Evolutionary conservation across 2,888 invertebrate species (phyloP), one percentile per base, ranked within the genome.

Genomic region (Drosophila nigricruria): DNA sequence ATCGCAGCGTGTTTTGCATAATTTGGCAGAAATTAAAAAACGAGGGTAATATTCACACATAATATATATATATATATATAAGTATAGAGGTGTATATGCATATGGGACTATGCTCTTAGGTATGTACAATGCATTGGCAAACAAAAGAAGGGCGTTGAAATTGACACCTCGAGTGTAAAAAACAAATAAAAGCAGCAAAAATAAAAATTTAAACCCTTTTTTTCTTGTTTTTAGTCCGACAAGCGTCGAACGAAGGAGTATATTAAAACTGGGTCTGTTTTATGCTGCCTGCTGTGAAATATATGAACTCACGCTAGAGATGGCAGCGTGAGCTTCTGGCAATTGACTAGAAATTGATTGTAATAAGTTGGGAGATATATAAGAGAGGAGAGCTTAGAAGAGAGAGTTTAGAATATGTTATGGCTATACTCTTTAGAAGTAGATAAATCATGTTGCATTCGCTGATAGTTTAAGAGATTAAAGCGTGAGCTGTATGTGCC

Each of bases 71-170:
- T 1, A 34, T 58, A 38, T 40, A 53, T 49, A 6, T 27, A 27
- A 6, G 27, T 30, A 43, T 43, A 30, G 14, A 14, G 18, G 18
- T 43, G 27, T 42, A 12, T 57, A 49, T 50, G 2, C 20, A 50
- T 14, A 34, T 49, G 49, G 40, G 65, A 64, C 60, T 57, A 30
- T 30, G 36, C 38, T 53, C 43, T 38, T 18, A 38, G 53, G 14
- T 61, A 49, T 45, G 20, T 43, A 67, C 59, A 70, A 57, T 79
- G 63, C 63, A 54, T 53, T 77, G 45, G 69, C 64, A 76, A 81
- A 90, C 85, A 85, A 89, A 86, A 80, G 85, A 85, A 86, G 90
- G 92, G 92, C 91, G 91, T 91, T 91, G 91, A 91, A 92, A 92
- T 92, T 92, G 91, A 91, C 91, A 91, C 91, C 91, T 91, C 85